Evolutionary conservation across 1,140 invertebrate species (phyloP).

Genomic region (Euglossa dilemma): DNA sequence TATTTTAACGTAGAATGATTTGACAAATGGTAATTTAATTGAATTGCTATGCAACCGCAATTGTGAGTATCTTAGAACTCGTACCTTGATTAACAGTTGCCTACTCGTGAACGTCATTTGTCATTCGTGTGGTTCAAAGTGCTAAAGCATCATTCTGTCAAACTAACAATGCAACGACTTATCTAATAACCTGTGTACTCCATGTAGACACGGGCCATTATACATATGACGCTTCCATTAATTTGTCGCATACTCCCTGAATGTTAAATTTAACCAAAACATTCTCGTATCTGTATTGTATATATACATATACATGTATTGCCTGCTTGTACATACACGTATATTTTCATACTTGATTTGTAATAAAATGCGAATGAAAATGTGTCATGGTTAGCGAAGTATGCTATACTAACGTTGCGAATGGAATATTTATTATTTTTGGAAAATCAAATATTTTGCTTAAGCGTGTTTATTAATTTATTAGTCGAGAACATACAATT

Average conservation of each 20-base stretch:
- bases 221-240: constrained; percentile 13
- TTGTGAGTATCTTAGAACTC: constrained; percentile 1
- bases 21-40: background rate
- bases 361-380: too few relatives aligned
- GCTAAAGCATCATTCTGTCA: constrained; percentile 32
- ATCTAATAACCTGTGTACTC: constrained; percentile 4
- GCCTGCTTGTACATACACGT: too few relatives aligned
- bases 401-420: too few relatives aligned
- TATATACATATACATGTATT: too few relatives aligned
- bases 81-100: constrained; percentile 11
- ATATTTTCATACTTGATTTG: too few relatives aligned
- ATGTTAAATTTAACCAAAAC: background rate
- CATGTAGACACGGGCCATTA: constrained; percentile 5
- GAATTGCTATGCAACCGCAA: background rate
- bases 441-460: too few relatives aligned
- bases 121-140: constrained; percentile 21
- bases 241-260: constrained; percentile 6
- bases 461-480: too few relatives aligned
- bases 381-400: too few relatives aligned
- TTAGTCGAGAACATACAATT: too few relatives aligned
- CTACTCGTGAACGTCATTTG: constrained; percentile 13
- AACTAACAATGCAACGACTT: constrained; percentile 32
- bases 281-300: too few relatives aligned
- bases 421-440: too few relatives aligned
- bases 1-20: too few relatives aligned